Conservation (phyloP, 2,888 invertebrate genomes). For the Tanytarsus gracilentus region DNA sequence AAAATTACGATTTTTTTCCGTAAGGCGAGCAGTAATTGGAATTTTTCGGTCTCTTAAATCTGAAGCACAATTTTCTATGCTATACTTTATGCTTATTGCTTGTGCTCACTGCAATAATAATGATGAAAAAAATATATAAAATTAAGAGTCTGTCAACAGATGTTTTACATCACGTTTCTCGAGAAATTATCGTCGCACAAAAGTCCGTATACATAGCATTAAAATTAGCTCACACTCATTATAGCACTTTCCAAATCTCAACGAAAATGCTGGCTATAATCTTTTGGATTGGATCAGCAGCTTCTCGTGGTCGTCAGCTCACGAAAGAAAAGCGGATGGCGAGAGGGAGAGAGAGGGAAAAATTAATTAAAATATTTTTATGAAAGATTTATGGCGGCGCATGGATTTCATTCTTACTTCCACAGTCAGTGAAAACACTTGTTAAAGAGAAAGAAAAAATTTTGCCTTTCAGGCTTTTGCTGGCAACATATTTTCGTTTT, state of each 20-base stretch:
- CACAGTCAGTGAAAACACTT: neutral
- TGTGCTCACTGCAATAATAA: neutral
- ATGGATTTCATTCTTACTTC: neutral
- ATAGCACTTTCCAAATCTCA: conserved; percentile 17
- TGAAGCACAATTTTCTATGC: conserved; percentile 1
- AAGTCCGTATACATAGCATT: conserved; percentile 19
- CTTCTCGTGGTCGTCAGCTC: conserved; percentile 17
- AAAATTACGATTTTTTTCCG: conserved; percentile 24
- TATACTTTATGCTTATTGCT: neutral
- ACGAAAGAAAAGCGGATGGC: neutral
- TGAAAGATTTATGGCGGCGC: conserved; percentile 25
- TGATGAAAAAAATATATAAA: neutral
- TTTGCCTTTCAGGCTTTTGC: conserved; percentile 5
- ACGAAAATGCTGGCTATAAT: too few relatives aligned
- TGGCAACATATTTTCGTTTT: conserved; percentile 14
- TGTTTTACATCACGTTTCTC: conserved; percentile 29
- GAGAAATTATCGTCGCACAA: conserved; percentile 11
- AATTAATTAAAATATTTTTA: conserved; percentile 29
- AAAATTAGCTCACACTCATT: conserved; percentile 17
- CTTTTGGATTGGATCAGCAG: too few relatives aligned
- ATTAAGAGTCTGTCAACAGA: conserved; percentile 29
- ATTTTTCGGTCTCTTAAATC: conserved; percentile 24
- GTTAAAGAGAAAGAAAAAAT: neutral
- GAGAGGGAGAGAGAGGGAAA: conserved; percentile 8
- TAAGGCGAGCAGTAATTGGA: conserved; percentile 24